A percentile compares a stretch with the other conserved stretches of the same genome.
These are phyloP conservation scores for Eidolon dupreanum DNA, from an alignment of 2,797 vertebrate genomes.

Conservation along the genomic window DNA sequence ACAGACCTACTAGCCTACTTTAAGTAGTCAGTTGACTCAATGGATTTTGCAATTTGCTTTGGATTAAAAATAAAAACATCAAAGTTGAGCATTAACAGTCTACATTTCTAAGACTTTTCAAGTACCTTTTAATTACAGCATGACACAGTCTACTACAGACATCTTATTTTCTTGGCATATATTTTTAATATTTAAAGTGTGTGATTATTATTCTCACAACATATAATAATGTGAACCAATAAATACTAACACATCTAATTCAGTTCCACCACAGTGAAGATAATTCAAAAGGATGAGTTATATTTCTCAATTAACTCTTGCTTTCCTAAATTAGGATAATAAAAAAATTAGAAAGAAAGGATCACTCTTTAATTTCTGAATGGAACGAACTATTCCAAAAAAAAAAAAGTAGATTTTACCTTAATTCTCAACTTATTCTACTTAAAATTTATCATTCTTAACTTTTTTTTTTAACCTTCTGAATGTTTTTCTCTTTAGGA, in stretches of 20 bases:
- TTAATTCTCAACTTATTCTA: slow-evolving; percentile 23
- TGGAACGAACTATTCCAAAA: neutral
- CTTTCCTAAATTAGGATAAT: neutral
- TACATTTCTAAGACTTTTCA: slow-evolving; percentile 81
- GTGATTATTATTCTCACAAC: slow-evolving; percentile 75
- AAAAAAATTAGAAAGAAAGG: neutral
- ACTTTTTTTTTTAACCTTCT: neutral
- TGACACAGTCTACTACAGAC: slow-evolving; percentile 61
- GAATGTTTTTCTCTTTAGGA: neutral
- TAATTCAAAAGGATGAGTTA: slow-evolving; percentile 53
- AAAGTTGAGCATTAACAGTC: slow-evolving; percentile 77
- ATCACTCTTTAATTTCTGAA: neutral
- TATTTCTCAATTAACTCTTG: slow-evolving; percentile 45
- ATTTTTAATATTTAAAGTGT: slow-evolving; percentile 73
- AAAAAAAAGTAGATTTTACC: neutral
- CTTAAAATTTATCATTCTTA: neutral
- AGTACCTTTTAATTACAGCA: slow-evolving; percentile 80
- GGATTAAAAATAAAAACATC: slow-evolving; percentile 82
- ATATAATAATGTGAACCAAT: slow-evolving; percentile 70
- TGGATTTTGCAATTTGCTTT: slow-evolving; percentile 74
- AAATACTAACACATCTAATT: slow-evolving; percentile 65
- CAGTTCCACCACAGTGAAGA: slow-evolving; percentile 34
- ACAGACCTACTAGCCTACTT: slow-evolving; percentile 75
- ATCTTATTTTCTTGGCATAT: slow-evolving; percentile 69
- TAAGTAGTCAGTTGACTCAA: slow-evolving; percentile 78